phyloP scores from a whole-genome alignment of 1,140 invertebrate genomes.

The Pseudomyrmex sp. region DNA sequence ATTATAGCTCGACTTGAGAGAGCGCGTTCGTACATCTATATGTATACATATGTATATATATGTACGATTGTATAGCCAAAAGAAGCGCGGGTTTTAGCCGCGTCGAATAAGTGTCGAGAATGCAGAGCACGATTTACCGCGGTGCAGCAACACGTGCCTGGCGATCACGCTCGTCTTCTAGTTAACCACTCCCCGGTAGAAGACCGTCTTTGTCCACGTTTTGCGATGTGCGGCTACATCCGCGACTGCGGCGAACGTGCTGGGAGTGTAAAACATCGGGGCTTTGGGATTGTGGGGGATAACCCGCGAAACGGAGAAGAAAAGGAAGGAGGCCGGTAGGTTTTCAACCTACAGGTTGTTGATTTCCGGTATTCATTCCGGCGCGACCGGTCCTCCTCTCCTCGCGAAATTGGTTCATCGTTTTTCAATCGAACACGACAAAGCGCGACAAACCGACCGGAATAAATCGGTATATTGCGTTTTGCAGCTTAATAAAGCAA shows the following conservation, averaged over 20 bases:
- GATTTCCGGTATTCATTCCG: slow-evolving; percentile 64
- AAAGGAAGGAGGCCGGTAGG: slow-evolving; percentile 1
- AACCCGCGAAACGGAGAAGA: slow-evolving; percentile 5
- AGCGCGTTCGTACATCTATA: too few relatives aligned
- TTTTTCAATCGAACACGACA: slow-evolving; percentile 72
- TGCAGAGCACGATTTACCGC: slow-evolving; percentile 65
- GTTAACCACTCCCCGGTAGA: slow-evolving; percentile 43
- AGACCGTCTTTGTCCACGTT: slow-evolving; percentile 64
- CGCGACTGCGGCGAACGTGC: slow-evolving; percentile 58
- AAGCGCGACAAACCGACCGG: slow-evolving; percentile 72
- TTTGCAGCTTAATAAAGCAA: slow-evolving; percentile 73
- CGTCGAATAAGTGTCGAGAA: slow-evolving; percentile 32
- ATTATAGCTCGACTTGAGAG: neutral
- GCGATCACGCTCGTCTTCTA: slow-evolving; percentile 61
- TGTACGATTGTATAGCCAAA: neutral
- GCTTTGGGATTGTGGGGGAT: neutral
- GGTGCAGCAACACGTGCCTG: slow-evolving; percentile 69
- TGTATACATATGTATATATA: too few relatives aligned
- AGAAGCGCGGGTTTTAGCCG: slow-evolving; percentile 4
- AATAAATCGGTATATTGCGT: slow-evolving; percentile 71
- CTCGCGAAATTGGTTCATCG: slow-evolving; percentile 75
- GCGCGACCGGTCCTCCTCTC: slow-evolving; percentile 25
- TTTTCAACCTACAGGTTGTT: slow-evolving; percentile 79
- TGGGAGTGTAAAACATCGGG: slow-evolving; percentile 26
- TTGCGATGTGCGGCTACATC: slow-evolving; percentile 59